Base-by-base conservation (phyloP, 2,113 vertebrate genomes). In the Stegostoma tigrinum region DNA sequence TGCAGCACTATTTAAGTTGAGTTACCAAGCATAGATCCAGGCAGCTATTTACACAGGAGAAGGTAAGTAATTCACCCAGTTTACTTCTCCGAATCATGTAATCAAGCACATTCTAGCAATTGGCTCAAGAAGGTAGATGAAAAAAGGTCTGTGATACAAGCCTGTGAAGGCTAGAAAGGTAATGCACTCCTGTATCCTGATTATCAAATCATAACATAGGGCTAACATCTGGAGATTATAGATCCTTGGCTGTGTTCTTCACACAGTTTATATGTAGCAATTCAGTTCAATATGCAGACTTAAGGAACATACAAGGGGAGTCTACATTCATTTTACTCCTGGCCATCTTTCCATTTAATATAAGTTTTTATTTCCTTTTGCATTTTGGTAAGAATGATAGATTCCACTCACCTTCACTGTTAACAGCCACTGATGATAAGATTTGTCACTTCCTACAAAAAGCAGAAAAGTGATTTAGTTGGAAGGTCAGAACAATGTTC, bases 381-480 rank as follows among this genome's bases (percentile, higher is more conserved):
- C 8, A 42, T 68, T 64, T 14, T 15, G 64, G 55, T n/a, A 34
- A 61, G 14, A 90, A 93, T 68, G 48, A 42, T 2, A 91, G 38
- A 80, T 27, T 45, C 78, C 10, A 96, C 98, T 98, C 97, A 99
- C 99, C 98, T 99, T 98, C 68, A 99, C 99, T 17, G 99, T 99
- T 95, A 98, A 98, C 87, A 99, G 98, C 99, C 99, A 99, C 97
- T 99, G 99, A 96, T 98, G 98, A 97, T 99, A 99, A 42, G 98
- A 97, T 96, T 98, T 99, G 97, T 99, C 99, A 2, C 99, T 99
- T 52, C 98, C 99, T 99, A 96, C 80, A 95, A 96, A 97, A 95
- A 96, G 96, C 72, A 80, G 52, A 96, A 96, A 52, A 66, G 80
- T 83, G n/a, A 42, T 75, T 95, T 93, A 96, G 55, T 66, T 27